Evolutionary conservation across 92 coral and sea anemone species (phyloP).

Genomic region (Actinernus sp.): DNA sequence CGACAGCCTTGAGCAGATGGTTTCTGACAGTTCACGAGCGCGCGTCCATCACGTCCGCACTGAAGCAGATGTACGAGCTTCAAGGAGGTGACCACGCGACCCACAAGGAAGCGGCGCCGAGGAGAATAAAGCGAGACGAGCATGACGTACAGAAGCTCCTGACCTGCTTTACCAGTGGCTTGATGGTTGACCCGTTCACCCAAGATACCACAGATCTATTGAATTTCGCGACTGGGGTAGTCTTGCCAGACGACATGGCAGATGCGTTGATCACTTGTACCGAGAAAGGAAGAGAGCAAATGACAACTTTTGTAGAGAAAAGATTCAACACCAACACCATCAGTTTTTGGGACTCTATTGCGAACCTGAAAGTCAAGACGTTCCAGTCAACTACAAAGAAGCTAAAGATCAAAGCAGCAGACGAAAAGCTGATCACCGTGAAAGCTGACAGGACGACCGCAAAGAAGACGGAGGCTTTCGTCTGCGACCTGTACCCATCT

Average conservation of each 20-base stretch:
- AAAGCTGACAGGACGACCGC: conserved; percentile 7
- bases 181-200: conserved; percentile 5
- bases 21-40: conserved; percentile 58
- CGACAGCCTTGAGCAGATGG: conserved; percentile 53
- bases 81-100: no score
- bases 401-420: neutral
- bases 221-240: conserved; percentile 12
- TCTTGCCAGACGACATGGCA: neutral
- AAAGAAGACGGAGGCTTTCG: no score
- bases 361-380: conserved; percentile 11
- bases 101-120: conserved; percentile 24
- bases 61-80: no score
- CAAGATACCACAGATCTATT: neutral
- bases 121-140: conserved; percentile 29
- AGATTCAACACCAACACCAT: neutral
- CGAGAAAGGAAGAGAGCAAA: conserved; percentile 7
- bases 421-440: conserved; percentile 9
- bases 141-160: conserved; percentile 21
- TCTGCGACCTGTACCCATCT: no score
- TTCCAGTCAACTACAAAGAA: conserved; percentile 6
- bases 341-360: conserved; percentile 19
- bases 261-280: no score
- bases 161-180: conserved; percentile 6
- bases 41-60: conserved; percentile 52
- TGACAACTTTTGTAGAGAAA: neutral